phyloP scores from a whole-genome alignment of 2,113 vertebrate species.

The Cygnus buccinator region DNA sequence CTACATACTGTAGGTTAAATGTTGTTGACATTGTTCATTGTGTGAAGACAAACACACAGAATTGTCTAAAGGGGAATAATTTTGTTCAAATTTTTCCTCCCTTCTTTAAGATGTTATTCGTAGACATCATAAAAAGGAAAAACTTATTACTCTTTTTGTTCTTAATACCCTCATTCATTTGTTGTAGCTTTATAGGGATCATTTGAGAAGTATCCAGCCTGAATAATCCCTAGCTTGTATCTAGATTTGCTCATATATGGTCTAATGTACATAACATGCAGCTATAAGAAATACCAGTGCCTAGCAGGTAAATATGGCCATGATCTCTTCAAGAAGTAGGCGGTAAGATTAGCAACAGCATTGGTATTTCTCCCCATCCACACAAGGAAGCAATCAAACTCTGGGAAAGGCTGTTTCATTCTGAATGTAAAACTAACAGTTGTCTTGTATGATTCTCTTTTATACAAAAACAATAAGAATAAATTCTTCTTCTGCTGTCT shows the following conservation, averaged over 20 bases:
- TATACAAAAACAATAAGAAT: neutral
- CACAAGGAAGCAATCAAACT: neutral
- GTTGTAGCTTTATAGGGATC: neutral
- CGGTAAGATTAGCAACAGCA: neutral
- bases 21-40: neutral
- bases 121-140: neutral
- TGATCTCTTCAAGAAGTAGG: neutral
- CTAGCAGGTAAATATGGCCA: neutral
- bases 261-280: neutral
- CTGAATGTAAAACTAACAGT: constrained; percentile 8
- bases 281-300: neutral
- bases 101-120: neutral
- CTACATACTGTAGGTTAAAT: constrained; percentile 23
- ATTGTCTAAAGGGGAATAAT: neutral
- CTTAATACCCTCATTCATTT: neutral
- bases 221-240: neutral
- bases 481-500: neutral
- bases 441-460: neutral
- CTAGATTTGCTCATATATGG: neutral
- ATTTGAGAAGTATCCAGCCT: neutral
- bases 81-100: neutral
- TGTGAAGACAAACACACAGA: neutral
- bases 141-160: neutral
- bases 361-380: neutral
- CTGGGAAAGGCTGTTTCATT: neutral